phyloP scores from a whole-genome alignment of 2,113 vertebrate species.

The Gadus macrocephalus region DNA sequence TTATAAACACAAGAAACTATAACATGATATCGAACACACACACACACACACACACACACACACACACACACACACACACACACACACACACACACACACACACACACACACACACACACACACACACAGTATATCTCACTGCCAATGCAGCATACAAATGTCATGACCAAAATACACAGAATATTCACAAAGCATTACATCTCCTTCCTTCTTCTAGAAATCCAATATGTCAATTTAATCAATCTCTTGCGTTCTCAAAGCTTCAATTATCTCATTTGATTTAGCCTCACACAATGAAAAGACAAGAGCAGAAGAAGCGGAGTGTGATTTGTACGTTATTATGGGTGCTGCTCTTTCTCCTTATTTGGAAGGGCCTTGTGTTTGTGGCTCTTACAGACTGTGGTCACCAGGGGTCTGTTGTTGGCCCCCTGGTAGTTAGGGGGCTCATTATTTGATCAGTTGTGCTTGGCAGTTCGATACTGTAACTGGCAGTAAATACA shows the following conservation, averaged over 20 bases:
- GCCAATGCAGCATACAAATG: not conserved
- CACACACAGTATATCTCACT: slow-evolving; percentile 24
- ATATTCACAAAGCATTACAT: slow-evolving; percentile 43
- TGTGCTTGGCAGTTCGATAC: too few relatives aligned
- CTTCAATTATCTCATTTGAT: slow-evolving; percentile 46
- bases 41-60: slow-evolving; percentile 21
- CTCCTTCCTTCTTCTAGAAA: slow-evolving; percentile 48
- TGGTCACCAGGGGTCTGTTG: too few relatives aligned
- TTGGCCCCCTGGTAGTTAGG: too few relatives aligned
- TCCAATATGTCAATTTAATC: slow-evolving; percentile 45
- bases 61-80: slow-evolving; percentile 25
- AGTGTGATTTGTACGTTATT: slow-evolving; percentile 47
- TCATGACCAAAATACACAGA: not conserved
- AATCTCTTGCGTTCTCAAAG: slow-evolving; percentile 39
- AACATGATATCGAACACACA: slow-evolving; percentile 40
- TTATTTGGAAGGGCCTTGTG: slow-evolving; percentile 27
- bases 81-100: not conserved
- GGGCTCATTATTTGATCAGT: too few relatives aligned
- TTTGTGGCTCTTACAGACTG: slow-evolving; percentile 26
- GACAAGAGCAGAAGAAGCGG: slow-evolving; percentile 47
- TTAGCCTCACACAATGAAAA: slow-evolving; percentile 42
- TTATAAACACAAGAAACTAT: slow-evolving; percentile 54
- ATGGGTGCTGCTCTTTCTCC: slow-evolving; percentile 28
- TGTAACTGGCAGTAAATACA: too few relatives aligned
- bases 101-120: slow-evolving; percentile 32